These are phyloP conservation scores for Erebia ligea DNA, from an alignment of 2,888 invertebrate genomes.

Conservation along the genomic window DNA sequence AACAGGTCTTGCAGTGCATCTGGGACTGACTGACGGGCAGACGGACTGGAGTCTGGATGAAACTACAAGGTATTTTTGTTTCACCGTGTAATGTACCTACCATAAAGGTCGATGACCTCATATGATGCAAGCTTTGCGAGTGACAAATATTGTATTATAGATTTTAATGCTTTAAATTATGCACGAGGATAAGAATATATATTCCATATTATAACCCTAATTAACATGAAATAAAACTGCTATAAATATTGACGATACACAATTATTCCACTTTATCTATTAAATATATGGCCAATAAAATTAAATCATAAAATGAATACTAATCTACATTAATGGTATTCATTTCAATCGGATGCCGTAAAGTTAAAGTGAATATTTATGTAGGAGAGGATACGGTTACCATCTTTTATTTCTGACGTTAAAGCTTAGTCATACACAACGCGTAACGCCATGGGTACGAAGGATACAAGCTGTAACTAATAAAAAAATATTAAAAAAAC, in stretches of 20 bases:
- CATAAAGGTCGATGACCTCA: background rate
- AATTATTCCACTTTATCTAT: conserved; percentile 14
- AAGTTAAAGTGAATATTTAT: conserved; percentile 20
- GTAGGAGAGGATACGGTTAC: conserved; percentile 9
- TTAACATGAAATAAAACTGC: background rate
- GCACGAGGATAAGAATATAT: background rate
- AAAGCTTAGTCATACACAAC: background rate
- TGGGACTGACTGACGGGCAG: no score
- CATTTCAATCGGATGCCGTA: conserved; percentile 22
- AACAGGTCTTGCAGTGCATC: no score
- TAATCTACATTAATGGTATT: conserved; percentile 5
- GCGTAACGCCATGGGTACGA: background rate
- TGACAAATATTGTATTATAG: background rate
- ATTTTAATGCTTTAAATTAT: background rate
- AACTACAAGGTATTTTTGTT: no score
- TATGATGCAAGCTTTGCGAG: background rate
- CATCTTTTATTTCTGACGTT: conserved; percentile 20
- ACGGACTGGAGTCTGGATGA: no score
- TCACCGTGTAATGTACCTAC: background rate
- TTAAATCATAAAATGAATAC: conserved; percentile 9
- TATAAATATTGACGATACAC: conserved; percentile 10
- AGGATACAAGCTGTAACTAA: no score
- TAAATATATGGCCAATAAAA: conserved; percentile 12
- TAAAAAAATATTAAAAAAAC: no score
- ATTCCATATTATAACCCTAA: background rate